Base-by-base conservation (phyloP, 2,797 vertebrate genomes). In the Pteronotus mesoamericanus region DNA sequence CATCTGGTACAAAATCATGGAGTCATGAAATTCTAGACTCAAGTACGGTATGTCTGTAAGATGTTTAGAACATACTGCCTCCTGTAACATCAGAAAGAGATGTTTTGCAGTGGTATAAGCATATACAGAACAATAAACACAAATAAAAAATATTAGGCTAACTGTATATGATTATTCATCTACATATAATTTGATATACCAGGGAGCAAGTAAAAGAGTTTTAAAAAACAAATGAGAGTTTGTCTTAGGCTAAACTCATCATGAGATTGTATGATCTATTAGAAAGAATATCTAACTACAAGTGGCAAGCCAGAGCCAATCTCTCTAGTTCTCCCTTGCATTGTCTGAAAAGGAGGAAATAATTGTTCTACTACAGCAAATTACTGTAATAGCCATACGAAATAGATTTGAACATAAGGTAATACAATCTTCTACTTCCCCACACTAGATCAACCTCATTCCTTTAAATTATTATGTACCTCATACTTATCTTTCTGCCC, bases 361-460 rank as follows among this genome's bases (percentile, higher is more conserved):
- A 86, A 72, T 48, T 57, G 8, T 66, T 77, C 11, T 77, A 32
- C 39, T 57, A 68, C 46, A 64, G 89, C n/a, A 82, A 86, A 94
- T 77, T 89, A 94, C 32, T 72, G 22, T 72, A 29, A 89, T 26
- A 29, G 57, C 89, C 29, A 53, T 39, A 89, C 12, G n/a, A 92
- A 82, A 86, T 5, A 57, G 39, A 92, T 77, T 34, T 86, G 46
- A 77, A 95, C 42, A 55, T 26, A 61, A 92, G 19, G 51, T 85
- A 75, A 80, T 55, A 80, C 1, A 84, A 75, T 91, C 34, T 91
- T 22, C 44, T 89, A 92, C n/a, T 44, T 83, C 82, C 79, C 53
- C 74, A 92, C 92, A 86, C 68, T 39, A 95, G 74, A 61, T 75
- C 79, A 89, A 83, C 32, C 16, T 37, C 46, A 82, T 92, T 93